Evolutionary conservation across 1,140 invertebrate species (phyloP).

Genomic region (Babylonia areolata): DNA sequence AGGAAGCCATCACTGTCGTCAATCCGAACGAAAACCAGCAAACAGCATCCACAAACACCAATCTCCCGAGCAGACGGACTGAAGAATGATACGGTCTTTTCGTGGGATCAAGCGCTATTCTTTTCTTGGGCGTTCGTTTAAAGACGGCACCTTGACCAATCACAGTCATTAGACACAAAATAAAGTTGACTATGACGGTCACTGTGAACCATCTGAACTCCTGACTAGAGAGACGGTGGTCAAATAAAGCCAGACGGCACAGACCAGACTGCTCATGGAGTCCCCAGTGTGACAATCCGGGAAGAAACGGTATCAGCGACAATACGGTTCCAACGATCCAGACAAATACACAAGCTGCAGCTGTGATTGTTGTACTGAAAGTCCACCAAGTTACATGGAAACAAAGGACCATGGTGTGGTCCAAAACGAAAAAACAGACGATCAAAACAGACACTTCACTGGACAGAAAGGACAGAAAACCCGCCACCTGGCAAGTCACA

Average conservation of each 20-base stretch:
- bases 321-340: constrained; percentile 17
- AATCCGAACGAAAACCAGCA: too few species aligned
- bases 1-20: too few species aligned
- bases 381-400: background rate
- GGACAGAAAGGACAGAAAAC: constrained; percentile 37
- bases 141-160: too few species aligned
- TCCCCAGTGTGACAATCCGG: constrained; percentile 27
- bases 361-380: background rate
- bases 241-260: constrained; percentile 16
- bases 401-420: constrained; percentile 10
- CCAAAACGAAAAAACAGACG: constrained; percentile 52
- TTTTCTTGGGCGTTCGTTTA: too few species aligned
- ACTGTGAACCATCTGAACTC: too few species aligned
- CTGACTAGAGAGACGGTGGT: too few species aligned
- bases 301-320: constrained; percentile 30
- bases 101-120: too few species aligned
- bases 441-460: constrained; percentile 37
- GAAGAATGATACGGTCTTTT: too few species aligned
- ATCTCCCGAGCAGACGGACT: too few species aligned
- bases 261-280: constrained; percentile 53
- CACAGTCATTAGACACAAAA: too few species aligned
- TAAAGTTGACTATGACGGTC: too few species aligned
- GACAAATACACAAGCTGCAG: background rate
- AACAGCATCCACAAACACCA: too few species aligned
- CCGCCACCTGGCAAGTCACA: constrained; percentile 26